Conservation (phyloP, 2,113 vertebrate genomes). For the Phylloscopus trochiloides region DNA sequence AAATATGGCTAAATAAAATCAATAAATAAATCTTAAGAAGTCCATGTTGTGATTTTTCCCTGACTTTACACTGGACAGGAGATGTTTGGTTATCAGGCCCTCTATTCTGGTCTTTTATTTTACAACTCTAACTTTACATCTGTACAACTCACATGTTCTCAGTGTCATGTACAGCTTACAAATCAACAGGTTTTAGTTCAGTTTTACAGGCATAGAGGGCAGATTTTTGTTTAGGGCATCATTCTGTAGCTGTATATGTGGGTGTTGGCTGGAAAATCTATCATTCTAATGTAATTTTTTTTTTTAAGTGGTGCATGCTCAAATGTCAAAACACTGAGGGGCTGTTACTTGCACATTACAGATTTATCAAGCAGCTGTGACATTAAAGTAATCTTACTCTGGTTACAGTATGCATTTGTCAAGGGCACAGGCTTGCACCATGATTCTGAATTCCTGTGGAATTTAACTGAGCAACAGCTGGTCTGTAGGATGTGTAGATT, state of each 20-base stretch:
- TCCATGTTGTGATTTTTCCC: background rate
- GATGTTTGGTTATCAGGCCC: background rate
- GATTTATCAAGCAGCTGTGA: background rate
- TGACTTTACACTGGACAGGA: background rate
- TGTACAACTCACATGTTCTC: background rate
- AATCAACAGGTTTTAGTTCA: background rate
- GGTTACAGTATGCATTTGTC: background rate
- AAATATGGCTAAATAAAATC: background rate
- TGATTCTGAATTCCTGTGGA: background rate
- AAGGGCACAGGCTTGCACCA: background rate
- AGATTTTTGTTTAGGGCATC: background rate
- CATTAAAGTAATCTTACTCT: background rate
- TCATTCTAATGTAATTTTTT: background rate
- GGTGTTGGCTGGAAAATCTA: background rate
- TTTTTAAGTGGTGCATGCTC: background rate
- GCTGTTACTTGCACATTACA: background rate
- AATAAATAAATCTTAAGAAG: background rate
- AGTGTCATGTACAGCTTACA: background rate
- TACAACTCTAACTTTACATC: background rate
- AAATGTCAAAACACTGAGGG: background rate
- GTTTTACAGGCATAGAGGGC: background rate
- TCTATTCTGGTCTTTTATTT: background rate
- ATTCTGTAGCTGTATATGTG: background rate
- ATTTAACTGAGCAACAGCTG: slow-evolving; percentile 16
- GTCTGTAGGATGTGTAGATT: slow-evolving; percentile 33